Conservation (phyloP, 2,888 invertebrate species). For the Cryptus armator region DNA sequence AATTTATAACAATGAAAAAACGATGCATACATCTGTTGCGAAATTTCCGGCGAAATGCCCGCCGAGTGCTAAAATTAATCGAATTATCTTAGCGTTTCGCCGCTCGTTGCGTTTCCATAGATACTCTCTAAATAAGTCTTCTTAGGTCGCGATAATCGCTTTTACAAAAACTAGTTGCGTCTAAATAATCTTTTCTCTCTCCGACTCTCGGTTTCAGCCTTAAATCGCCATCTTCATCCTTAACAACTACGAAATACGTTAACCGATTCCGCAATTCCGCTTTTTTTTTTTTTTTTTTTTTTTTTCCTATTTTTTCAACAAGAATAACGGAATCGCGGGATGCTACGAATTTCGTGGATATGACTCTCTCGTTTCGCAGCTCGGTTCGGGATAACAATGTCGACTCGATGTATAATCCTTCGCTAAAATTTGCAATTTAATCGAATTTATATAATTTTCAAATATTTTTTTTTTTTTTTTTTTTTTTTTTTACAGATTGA, state of each 20-base stretch:
- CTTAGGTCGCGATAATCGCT: conserved; percentile 66
- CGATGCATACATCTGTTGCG: conserved; percentile 49
- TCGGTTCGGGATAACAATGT: conserved; percentile 36
- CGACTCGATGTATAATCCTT: not conserved
- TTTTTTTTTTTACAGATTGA: not conserved
- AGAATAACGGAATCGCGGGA: not conserved
- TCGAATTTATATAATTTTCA: not conserved
- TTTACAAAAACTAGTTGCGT: conserved; percentile 1
- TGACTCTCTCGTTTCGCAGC: conserved; percentile 39
- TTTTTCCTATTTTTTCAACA: not conserved
- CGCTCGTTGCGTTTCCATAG: not conserved
- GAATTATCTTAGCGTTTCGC: not conserved
- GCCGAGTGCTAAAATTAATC: conserved; percentile 19
- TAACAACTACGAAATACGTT: conserved; percentile 26
- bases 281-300: not conserved
- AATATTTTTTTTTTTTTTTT: not conserved
- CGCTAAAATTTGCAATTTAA: not conserved
- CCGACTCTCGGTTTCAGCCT: conserved; percentile 59
- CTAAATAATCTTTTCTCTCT: conserved; percentile 10
- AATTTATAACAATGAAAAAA: conserved; percentile 21
- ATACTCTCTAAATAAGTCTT: conserved; percentile 74
- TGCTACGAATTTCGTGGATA: conserved; percentile 27
- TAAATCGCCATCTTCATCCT: conserved; percentile 34
- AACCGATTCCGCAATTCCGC: not conserved
- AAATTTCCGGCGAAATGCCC: not conserved